Conservation (phyloP, 2,113 vertebrate species). For the Cyanoderma ruficeps region DNA sequence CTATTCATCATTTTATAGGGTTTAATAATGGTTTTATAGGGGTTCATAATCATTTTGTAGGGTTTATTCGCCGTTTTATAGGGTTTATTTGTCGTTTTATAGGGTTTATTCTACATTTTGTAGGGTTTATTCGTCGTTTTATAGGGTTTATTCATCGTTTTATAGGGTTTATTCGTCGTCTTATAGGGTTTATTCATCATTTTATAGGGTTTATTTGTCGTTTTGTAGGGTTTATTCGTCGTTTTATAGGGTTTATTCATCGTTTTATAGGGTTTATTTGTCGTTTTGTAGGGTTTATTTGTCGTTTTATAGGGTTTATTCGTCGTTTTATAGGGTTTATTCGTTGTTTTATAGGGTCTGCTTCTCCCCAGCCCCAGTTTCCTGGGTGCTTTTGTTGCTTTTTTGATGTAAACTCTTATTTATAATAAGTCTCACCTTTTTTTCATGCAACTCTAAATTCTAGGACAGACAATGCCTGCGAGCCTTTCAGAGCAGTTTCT, state of each 20-base stretch:
- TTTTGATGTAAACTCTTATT: not conserved
- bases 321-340: too few species aligned
- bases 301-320: not conserved
- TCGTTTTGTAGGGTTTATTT: not conserved
- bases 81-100: too few species aligned
- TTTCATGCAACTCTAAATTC: not conserved
- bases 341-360: not conserved
- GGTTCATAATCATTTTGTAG: too few species aligned
- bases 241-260: too few species aligned
- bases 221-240: too few species aligned
- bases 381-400: not conserved
- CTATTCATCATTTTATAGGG: too few species aligned
- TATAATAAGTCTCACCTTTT: not conserved
- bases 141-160: not conserved
- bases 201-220: too few species aligned
- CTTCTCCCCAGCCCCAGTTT: rapidly evolving
- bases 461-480: not conserved
- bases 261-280: too few species aligned
- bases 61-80: too few species aligned
- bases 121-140: not conserved
- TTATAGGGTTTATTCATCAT: not conserved
- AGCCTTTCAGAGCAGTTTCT: not conserved
- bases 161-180: too few species aligned
- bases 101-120: not conserved
- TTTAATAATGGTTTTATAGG: not conserved